These are phyloP conservation scores for Malurus elegans DNA, from an alignment of 2,113 vertebrate genomes.

Conservation along the genomic window DNA sequence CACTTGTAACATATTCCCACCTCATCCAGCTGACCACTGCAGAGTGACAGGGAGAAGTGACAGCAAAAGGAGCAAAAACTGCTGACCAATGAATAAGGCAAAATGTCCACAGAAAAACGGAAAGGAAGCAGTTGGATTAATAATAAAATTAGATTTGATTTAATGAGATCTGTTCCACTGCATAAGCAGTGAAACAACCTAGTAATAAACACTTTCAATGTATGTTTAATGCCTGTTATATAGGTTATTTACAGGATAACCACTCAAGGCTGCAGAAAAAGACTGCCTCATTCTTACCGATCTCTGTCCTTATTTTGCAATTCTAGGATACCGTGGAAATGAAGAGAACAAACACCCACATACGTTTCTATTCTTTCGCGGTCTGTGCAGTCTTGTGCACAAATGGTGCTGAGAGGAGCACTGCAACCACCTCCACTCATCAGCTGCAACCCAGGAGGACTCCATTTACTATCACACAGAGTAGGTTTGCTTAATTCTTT, in stretches of 20 bases:
- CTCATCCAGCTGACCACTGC: neutral
- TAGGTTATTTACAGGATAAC: neutral
- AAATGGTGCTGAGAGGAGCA: neutral
- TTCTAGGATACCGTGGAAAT: neutral
- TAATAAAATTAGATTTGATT: neutral
- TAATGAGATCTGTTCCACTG: neutral
- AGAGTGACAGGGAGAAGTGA: neutral
- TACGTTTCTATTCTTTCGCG: neutral
- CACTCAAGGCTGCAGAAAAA: slow-evolving; percentile 1
- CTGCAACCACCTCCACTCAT: neutral
- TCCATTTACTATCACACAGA: neutral
- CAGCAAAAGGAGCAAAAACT: neutral
- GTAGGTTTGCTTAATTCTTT: neutral
- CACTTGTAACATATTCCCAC: neutral
- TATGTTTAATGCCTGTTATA: neutral
- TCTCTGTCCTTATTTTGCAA: slow-evolving; percentile 16
- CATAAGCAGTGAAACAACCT: neutral
- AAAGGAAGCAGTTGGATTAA: neutral
- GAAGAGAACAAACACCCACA: slow-evolving; percentile 49
- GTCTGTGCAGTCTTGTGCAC: slow-evolving; percentile 10
- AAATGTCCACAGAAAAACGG: neutral
- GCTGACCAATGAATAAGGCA: neutral
- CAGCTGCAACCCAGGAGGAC: neutral
- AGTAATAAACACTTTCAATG: neutral
- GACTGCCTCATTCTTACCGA: slow-evolving; percentile 9